These are phyloP conservation scores for Champsocephalus gunnari DNA, from an alignment of 2,797 vertebrate genomes.

Conservation along the genomic window DNA sequence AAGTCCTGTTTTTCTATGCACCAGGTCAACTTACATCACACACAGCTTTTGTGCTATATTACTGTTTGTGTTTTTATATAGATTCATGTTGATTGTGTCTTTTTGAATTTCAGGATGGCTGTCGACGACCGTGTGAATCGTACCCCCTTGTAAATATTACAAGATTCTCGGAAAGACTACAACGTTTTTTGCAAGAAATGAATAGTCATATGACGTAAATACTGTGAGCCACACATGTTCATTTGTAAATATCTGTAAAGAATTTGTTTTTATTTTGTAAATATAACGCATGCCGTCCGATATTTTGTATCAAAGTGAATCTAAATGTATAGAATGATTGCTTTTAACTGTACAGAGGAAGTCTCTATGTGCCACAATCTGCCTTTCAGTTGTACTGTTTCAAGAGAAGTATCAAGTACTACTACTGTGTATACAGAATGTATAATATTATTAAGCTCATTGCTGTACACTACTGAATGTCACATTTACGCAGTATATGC, in stretches of 20 bases:
- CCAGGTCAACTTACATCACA: not conserved
- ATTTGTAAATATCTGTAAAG: constrained; percentile 58
- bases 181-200: constrained; percentile 40
- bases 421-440: constrained; percentile 9
- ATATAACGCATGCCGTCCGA: constrained; percentile 8
- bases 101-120: constrained; percentile 77
- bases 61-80: not conserved
- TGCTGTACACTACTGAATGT: constrained; percentile 47
- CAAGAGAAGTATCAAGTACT: constrained; percentile 5
- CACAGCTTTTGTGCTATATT: not conserved
- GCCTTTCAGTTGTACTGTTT: not conserved
- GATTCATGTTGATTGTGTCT: constrained; percentile 26
- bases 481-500: not conserved
- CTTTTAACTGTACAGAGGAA: constrained; percentile 7
- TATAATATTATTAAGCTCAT: constrained; percentile 10
- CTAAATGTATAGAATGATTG: constrained; percentile 5
- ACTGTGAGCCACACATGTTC: constrained; percentile 31
- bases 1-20: constrained; percentile 31
- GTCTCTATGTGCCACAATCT: not conserved
- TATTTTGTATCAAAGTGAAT: constrained; percentile 16
- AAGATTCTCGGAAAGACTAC: constrained; percentile 83
- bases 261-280: constrained; percentile 26
- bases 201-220: constrained; percentile 16
- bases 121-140: constrained; percentile 88
- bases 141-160: constrained; percentile 79